These are phyloP conservation scores for Leptinotarsa defecta DNA, from an alignment of 1,140 invertebrate genomes.

Conservation along the genomic window DNA sequence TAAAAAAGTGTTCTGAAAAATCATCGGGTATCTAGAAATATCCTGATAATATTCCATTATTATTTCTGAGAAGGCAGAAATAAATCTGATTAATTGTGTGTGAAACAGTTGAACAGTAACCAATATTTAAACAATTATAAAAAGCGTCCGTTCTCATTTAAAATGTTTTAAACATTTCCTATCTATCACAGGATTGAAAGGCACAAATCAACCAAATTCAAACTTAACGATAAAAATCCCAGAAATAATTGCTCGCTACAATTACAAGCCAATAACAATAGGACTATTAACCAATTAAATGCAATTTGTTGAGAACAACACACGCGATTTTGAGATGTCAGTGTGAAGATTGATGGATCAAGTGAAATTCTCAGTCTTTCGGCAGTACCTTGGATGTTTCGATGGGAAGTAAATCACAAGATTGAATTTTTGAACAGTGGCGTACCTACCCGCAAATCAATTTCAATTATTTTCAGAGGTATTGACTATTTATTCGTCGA, in stretches of 20 bases:
- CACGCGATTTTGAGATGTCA: constrained; percentile 36
- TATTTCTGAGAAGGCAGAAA: neutral
- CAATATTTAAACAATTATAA: constrained; percentile 25
- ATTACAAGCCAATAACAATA: constrained; percentile 32
- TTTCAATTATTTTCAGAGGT: neutral
- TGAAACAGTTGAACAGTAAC: constrained; percentile 11
- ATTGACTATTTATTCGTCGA: too few species aligned
- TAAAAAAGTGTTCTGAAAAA: too few species aligned
- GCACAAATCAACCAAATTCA: constrained; percentile 28
- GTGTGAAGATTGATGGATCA: constrained; percentile 29
- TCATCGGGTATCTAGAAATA: too few species aligned
- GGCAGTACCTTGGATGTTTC: constrained; percentile 18
- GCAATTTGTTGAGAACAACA: constrained; percentile 32
- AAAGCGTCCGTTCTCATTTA: constrained; percentile 9
- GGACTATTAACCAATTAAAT: constrained; percentile 36
- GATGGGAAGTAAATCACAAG: constrained; percentile 25
- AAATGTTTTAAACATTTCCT: constrained; percentile 10
- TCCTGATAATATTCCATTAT: neutral
- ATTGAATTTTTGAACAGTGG: constrained; percentile 13
- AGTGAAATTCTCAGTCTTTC: constrained; percentile 22
- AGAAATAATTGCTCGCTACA: constrained; percentile 21
- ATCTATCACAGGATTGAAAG: constrained; percentile 36
- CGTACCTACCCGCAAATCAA: neutral
- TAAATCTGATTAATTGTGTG: constrained; percentile 18
- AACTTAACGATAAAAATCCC: constrained; percentile 25